These are phyloP conservation scores for Pteria penguin DNA, from an alignment of 2,888 invertebrate genomes.

Conservation along the genomic window DNA sequence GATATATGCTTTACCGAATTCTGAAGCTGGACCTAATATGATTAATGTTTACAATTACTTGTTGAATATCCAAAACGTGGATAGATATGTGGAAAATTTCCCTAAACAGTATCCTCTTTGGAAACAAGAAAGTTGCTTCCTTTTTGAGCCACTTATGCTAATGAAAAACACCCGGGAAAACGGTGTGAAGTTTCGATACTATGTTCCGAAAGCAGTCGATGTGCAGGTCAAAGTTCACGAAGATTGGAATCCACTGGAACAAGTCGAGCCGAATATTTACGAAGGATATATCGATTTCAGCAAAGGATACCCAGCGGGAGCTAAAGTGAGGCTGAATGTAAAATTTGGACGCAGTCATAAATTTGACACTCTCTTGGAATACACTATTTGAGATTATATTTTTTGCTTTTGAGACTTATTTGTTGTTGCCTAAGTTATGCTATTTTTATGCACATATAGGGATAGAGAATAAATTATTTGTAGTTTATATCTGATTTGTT, in stretches of 20 bases:
- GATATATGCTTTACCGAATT: constrained; percentile 68
- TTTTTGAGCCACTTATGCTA: constrained; percentile 67
- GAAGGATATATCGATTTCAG: constrained; percentile 67
- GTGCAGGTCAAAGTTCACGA: constrained; percentile 70
- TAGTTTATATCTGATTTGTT: no score
- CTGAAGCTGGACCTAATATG: constrained; percentile 70
- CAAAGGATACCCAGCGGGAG: constrained; percentile 58
- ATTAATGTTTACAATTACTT: constrained; percentile 72
- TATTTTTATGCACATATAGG: no score
- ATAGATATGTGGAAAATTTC: constrained; percentile 59
- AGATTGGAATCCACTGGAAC: constrained; percentile 67
- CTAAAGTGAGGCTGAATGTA: constrained; percentile 70
- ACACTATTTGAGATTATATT: constrained; percentile 62
- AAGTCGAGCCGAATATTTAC: constrained; percentile 60
- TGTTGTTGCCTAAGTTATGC: no score
- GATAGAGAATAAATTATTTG: no score
- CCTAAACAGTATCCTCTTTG: constrained; percentile 73
- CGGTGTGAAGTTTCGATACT: constrained; percentile 61
- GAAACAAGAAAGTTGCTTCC: constrained; percentile 69
- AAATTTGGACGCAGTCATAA: constrained; percentile 65
- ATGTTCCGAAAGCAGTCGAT: constrained; percentile 64
- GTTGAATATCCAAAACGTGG: constrained; percentile 53
- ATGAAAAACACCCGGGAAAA: constrained; percentile 59
- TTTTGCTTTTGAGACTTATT: no score
- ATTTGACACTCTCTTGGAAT: constrained; percentile 69